Evolutionary conservation across 2,113 vertebrate species (phyloP), one percentile per base, ranked within the genome.

Genomic region (Cebus imitator): DNA sequence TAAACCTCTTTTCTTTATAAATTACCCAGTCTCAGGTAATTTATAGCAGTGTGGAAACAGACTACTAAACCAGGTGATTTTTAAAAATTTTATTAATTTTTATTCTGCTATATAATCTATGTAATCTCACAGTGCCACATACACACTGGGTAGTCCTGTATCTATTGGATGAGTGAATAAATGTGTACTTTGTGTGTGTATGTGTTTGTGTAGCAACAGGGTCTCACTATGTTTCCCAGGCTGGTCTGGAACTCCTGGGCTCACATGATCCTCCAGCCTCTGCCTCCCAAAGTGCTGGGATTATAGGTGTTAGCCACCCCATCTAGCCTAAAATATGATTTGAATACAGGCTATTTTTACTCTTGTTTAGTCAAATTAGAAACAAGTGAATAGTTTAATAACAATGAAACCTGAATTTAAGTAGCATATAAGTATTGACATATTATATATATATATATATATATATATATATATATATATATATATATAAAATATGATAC

Each of bases 361-460:
- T 88, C n/a, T 84, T n/a, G 13, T 66, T 93, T 87, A 86, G 40
- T 84, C 70, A 95, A 93, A 50, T 25, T 45, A 81, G 72, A 88
- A 75, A 88, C 57, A 72, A n/a, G 10, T 10, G 2, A 17, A 27
- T 73, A 82, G 43, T 89, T 97, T 81, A 88, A 61, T 61, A 93
- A 96, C 3, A 73, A 64, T 18, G 25, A 66, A 72, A 57, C 6
- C 25, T 93, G 87, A 78, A 82, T 81, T 85, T 32, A 86, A 70
- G 57, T n/a, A 76, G 61, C 45, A 8, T 40, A 43, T 97, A 13
- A 57, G 32, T 70, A 57, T 8, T 52, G 5, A 48, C 10, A 43
- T 45, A 52, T 66, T 2, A 6, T 35, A 50, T 35, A 52, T 50
- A 37, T 73, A 73, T 40, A 16, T 48, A 57, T 48, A 6, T 40